Conservation (phyloP, 2,797 vertebrate genomes). For the Galagoides demidoff region DNA sequence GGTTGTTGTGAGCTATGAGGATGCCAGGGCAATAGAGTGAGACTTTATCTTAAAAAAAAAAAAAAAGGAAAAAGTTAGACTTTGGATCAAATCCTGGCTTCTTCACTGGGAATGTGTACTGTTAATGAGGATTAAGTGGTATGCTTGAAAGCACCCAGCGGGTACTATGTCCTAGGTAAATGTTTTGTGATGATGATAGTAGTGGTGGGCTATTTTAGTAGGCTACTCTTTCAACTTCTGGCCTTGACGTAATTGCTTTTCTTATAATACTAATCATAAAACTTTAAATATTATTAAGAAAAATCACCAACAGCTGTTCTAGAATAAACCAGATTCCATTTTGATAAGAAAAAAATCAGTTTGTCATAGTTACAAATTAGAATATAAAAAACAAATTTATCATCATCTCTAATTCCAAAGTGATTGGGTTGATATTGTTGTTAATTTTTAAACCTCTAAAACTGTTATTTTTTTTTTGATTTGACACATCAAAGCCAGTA, state of each 20-base stretch:
- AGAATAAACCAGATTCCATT: conserved; percentile 24
- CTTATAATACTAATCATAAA: neutral
- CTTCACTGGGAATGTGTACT: neutral
- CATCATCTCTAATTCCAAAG: conserved; percentile 21
- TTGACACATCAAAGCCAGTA: neutral
- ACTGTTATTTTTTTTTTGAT: neutral
- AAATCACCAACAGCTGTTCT: neutral
- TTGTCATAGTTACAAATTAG: neutral
- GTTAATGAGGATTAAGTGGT: neutral
- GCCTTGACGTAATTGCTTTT: neutral
- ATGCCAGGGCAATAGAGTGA: too few relatives aligned
- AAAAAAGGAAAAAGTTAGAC: neutral
- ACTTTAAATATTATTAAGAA: conserved; percentile 1
- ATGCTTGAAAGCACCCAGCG: neutral
- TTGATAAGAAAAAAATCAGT: neutral
- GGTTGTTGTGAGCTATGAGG: too few relatives aligned
- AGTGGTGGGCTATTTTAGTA: neutral
- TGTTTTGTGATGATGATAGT: neutral
- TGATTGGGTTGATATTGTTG: neutral
- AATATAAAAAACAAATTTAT: conserved; percentile 15
- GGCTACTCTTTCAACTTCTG: neutral
- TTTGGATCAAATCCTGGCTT: conserved; percentile 11
- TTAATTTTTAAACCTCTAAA: neutral
- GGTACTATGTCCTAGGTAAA: neutral
- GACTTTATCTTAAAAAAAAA: too few relatives aligned